Conservation (phyloP, 1,140 invertebrate species). For the Cryptotermes secundus region DNA sequence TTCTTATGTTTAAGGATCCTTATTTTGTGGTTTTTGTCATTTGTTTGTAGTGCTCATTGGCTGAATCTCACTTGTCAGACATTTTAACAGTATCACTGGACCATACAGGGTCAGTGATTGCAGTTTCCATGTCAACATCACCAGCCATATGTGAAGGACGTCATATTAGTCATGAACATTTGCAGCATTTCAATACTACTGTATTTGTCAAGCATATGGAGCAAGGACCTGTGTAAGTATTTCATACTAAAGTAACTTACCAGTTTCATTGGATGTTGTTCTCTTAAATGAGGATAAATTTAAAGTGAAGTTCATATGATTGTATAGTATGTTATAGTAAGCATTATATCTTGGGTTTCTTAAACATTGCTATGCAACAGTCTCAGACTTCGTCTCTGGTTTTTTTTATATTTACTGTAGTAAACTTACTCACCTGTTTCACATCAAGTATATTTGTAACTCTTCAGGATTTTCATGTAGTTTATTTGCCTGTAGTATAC, state of each 20-base stretch:
- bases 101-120: constrained; percentile 67
- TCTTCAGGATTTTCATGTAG: no score
- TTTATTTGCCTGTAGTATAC: no score
- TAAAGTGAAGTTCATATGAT: no score
- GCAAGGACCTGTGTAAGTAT: constrained; percentile 69
- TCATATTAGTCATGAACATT: constrained; percentile 45
- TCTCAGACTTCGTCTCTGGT: no score
- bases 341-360: no score
- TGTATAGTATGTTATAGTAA: no score
- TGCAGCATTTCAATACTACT: constrained; percentile 66
- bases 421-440: no score
- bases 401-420: no score
- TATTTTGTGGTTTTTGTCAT: not conserved
- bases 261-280: no score
- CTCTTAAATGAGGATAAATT: no score
- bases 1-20: not conserved
- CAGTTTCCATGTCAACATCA: constrained; percentile 55
- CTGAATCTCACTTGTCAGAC: constrained; percentile 66
- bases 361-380: no score
- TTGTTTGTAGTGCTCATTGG: constrained; percentile 58
- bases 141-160: constrained; percentile 48
- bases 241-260: constrained; percentile 27
- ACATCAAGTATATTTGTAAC: no score
- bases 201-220: constrained; percentile 71
- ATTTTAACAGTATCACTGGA: constrained; percentile 70